These are phyloP conservation scores for Strigops habroptila DNA, from an alignment of 2,113 vertebrate genomes.

Conservation along the genomic window DNA sequence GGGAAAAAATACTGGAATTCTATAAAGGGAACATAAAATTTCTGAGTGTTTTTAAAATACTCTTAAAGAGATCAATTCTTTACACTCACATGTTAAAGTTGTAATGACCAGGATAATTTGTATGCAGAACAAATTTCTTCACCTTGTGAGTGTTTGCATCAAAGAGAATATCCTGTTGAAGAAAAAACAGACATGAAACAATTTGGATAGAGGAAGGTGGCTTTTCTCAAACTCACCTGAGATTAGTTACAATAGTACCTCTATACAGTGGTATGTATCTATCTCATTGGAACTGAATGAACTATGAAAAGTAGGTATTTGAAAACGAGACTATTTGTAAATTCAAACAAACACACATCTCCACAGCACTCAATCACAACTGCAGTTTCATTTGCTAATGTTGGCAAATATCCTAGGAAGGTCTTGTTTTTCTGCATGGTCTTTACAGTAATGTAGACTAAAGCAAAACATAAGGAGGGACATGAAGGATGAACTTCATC, in stretches of 20 bases:
- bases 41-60: background rate
- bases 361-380: background rate
- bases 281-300: background rate
- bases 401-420: background rate
- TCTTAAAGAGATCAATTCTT: background rate
- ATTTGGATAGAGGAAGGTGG: background rate
- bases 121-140: constrained; percentile 98
- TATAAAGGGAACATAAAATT: background rate
- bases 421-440: background rate
- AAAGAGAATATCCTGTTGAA: constrained; percentile 91
- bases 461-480: background rate
- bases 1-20: background rate
- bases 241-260: background rate
- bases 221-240: background rate
- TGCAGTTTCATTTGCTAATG: background rate
- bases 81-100: constrained; percentile 97
- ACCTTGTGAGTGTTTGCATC: constrained; percentile 95
- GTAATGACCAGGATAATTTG: constrained; percentile 98
- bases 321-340: background rate
- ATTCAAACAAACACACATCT: background rate
- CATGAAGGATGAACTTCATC: background rate
- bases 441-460: background rate
- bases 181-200: background rate
- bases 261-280: background rate
- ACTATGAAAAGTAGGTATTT: background rate